A percentile compares a stretch with the other conserved stretches of the same genome.
Evolutionary conservation across 2,888 invertebrate genomes (phyloP).

Genomic region (Stegana nigrithorax): DNA sequence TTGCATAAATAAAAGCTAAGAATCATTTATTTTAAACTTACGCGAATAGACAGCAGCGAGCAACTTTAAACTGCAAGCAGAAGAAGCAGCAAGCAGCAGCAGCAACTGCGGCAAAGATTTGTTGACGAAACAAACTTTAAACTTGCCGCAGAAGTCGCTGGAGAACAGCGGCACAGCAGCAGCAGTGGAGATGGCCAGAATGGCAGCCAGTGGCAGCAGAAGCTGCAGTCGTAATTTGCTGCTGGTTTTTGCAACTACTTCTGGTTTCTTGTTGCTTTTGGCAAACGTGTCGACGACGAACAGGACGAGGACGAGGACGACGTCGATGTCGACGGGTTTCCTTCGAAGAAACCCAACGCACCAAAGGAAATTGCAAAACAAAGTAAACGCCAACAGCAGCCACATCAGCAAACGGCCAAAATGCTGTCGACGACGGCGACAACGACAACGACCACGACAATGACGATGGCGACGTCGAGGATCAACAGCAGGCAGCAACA

Average conservation of each 20-base stretch:
- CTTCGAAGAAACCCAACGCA: constrained; percentile 38
- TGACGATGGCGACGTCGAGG: neutral
- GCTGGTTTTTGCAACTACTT: neutral
- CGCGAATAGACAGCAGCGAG: no score
- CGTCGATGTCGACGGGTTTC: neutral
- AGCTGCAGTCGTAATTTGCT: constrained; percentile 15
- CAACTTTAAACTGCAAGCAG: no score
- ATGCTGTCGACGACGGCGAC: neutral
- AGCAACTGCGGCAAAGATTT: no score
- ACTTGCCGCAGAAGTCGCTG: no score
- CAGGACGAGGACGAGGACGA: no score
- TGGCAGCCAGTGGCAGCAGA: neutral
- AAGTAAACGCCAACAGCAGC: constrained; percentile 55
- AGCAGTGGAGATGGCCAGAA: neutral
- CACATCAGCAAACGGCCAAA: constrained; percentile 4
- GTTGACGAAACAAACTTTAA: neutral
- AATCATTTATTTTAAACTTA: no score
- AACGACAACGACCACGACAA: neutral
- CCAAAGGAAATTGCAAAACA: constrained; percentile 59
- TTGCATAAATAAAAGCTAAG: no score
- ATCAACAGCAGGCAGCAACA: neutral
- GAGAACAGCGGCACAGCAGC: neutral
- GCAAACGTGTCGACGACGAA: neutral
- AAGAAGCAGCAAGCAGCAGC: no score
- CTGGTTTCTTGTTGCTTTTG: neutral